Evolutionary conservation across 2,888 invertebrate genomes (phyloP).

Genomic region (Nezara viridula): DNA sequence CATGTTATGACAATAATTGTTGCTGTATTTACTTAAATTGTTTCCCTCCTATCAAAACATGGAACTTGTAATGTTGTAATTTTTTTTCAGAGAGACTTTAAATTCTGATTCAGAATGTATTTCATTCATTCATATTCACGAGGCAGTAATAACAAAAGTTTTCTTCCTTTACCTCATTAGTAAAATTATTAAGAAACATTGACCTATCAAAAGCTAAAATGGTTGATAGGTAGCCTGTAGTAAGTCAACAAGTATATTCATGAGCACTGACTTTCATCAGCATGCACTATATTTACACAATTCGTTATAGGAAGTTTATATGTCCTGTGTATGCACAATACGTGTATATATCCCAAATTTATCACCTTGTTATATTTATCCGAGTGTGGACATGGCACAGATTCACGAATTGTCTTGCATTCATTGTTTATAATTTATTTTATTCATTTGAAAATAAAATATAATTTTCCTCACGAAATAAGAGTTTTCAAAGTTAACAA

Average conservation of each 20-base stretch:
- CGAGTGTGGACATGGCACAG: background rate
- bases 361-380: background rate
- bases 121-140: background rate
- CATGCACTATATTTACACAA: constrained; percentile 27
- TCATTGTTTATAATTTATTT: background rate
- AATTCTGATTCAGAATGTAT: constrained; percentile 19
- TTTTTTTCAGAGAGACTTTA: constrained; percentile 28
- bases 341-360: background rate
- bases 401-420: background rate
- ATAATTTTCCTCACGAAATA: too few species aligned
- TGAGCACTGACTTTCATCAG: background rate
- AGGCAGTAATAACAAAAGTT: constrained; percentile 15
- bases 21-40: background rate
- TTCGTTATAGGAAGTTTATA: background rate
- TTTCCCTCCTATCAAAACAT: background rate
- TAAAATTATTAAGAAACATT: constrained; percentile 2
- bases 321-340: constrained; percentile 1
- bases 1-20: background rate
- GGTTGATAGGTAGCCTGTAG: background rate
- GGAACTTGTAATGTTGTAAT: background rate
- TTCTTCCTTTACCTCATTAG: background rate
- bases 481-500: too few species aligned
- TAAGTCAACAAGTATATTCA: constrained; percentile 12
- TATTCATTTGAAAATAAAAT: background rate
- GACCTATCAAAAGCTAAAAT: background rate